Evolutionary conservation across 2,888 invertebrate species (phyloP).

Genomic region (Cyclophora albipunctata): DNA sequence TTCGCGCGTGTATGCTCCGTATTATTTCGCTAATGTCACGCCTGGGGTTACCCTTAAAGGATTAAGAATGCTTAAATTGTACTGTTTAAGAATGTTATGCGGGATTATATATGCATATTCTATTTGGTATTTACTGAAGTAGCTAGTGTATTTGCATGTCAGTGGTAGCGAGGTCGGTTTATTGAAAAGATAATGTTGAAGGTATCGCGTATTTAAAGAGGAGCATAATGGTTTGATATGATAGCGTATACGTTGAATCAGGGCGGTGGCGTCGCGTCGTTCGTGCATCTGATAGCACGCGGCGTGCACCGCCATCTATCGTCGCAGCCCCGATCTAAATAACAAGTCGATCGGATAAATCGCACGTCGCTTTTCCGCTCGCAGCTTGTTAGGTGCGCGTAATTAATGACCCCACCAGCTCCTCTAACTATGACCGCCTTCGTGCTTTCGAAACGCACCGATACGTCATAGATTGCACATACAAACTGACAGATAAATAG

Average conservation of each 20-base stretch:
- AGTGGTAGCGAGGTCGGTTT: neutral
- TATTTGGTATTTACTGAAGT: neutral
- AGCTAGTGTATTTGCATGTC: neutral
- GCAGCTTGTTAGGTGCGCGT: constrained; percentile 53
- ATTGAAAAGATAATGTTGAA: neutral
- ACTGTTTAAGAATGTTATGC: neutral
- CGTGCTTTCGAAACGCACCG: constrained; percentile 3
- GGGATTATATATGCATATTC: no score
- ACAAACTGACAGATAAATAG: constrained; percentile 5
- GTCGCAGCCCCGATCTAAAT: constrained; percentile 62
- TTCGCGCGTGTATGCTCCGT: constrained; percentile 5
- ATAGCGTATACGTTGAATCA: neutral
- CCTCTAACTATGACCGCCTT: neutral
- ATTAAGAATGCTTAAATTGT: neutral
- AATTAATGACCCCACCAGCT: constrained; percentile 49
- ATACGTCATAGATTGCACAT: constrained; percentile 5
- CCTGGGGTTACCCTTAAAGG: constrained; percentile 1
- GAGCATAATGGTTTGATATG: neutral
- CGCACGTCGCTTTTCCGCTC: constrained; percentile 50
- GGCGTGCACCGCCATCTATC: constrained; percentile 57
- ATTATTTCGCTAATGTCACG: constrained; percentile 10
- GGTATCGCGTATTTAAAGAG: neutral
- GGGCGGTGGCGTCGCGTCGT: constrained; percentile 7
- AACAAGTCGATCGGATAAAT: constrained; percentile 66
- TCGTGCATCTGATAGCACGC: constrained; percentile 62